Evolutionary conservation across 1,140 invertebrate species (phyloP), one percentile per base, ranked within the genome.

Genomic region (Tribolium madens): DNA sequence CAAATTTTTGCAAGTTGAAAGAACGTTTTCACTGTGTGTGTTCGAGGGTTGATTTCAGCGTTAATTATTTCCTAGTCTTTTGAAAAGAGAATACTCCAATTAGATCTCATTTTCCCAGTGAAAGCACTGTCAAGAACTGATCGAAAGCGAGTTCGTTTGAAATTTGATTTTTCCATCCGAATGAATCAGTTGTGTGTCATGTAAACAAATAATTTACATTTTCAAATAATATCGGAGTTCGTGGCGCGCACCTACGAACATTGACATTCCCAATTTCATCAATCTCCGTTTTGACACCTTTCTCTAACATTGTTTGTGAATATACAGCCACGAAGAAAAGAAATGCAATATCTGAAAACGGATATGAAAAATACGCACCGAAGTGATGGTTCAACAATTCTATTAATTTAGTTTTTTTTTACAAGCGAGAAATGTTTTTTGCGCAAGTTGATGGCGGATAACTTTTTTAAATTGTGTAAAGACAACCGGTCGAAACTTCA

Each of bases 191-290:
- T 64, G 6, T 57, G 17, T 57, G 57, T 64, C 57, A 18, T 64
- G 57, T 64, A 64, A 64, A 64, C 57, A 64, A 64, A 64, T 64
- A 64, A 64, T 64, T 64, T 64, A 64, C 57, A 64, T 64, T 64
- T 64, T 7, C 21, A 64, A 64, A 64, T 64, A 64, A 64, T 64
- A 64, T 31, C 12, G 10, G 26, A 15, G 53, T 60, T 60, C 26
- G 57, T 13, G 26, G 53, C 53, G 26, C 21, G 21, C 57, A 64
- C 57, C 57, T 64, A 42, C 57, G 21, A 50, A 64, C 57, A 64
- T 13, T 64, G 57, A 64, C 57, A 33, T 64, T 64, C 10, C 57
- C 57, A 64, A 64, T 64, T 64, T 64, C 57, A 64, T 64, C 57
- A 64, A 64, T 64, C 57, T 64, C 57, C 57, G 57, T 64, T 64